Evolutionary conservation across 2,797 vertebrate species (phyloP).

Genomic region (Anniella stebbinsi): DNA sequence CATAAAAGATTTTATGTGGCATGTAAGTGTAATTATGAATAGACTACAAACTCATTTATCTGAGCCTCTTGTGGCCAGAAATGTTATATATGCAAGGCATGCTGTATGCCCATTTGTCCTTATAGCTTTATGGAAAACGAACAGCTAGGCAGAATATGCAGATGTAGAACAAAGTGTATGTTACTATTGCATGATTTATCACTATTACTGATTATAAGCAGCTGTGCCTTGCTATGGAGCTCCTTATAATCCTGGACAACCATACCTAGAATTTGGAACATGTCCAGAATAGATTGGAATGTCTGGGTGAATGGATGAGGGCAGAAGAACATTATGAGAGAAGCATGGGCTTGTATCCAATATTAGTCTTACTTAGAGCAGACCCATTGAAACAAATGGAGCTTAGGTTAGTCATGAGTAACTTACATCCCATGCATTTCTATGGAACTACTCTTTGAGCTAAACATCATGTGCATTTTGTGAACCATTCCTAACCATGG

Average conservation of each 20-base stretch:
- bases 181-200: background rate
- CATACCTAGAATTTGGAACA: background rate
- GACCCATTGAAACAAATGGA: no score
- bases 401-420: no score
- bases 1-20: background rate
- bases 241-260: background rate
- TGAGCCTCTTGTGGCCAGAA: background rate
- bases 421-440: no score
- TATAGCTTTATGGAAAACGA: background rate
- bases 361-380: no score
- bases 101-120: background rate
- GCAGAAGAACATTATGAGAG: background rate
- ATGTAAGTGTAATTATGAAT: conserved; percentile 14
- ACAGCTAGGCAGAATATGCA: background rate
- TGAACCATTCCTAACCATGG: no score
- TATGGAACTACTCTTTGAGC: no score
- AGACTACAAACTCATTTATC: background rate
- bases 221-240: background rate
- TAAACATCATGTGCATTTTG: no score
- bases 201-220: background rate
- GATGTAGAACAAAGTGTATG: background rate
- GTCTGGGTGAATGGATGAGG: background rate
- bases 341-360: background rate
- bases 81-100: background rate
- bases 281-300: background rate